Conservation (phyloP, 2,888 invertebrate genomes). For the Phrixothrix hirtus region DNA sequence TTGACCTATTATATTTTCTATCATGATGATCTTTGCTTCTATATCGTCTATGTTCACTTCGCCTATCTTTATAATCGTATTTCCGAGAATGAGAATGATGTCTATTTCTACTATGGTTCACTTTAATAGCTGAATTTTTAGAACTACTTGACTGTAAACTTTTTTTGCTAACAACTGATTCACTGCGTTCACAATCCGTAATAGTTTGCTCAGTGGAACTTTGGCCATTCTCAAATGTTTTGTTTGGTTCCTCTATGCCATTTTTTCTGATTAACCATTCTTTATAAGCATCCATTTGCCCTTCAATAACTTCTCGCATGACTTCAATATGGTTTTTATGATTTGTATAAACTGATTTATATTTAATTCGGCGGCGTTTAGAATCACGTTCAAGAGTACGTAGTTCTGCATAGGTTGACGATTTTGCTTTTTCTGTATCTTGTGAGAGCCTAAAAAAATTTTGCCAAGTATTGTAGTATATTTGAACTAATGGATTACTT, state of each 20-base stretch:
- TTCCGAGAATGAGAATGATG: too few relatives aligned
- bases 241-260: not conserved
- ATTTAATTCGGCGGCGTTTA: constrained; percentile 63
- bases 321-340: constrained; percentile 63
- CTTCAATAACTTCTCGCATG: constrained; percentile 63
- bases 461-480: not conserved
- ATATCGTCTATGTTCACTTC: not conserved
- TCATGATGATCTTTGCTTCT: constrained; percentile 3
- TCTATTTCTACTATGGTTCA: too few relatives aligned
- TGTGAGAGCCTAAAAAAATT: constrained; percentile 30
- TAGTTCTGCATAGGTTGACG: constrained; percentile 56
- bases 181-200: constrained; percentile 12
- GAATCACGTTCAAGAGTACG: constrained; percentile 63
- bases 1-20: not conserved
- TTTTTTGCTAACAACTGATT: constrained; percentile 15
- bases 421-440: constrained; percentile 44
- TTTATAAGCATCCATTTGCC: constrained; percentile 56
- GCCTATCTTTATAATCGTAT: not conserved
- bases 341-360: constrained; percentile 61
- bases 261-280: constrained; percentile 41
- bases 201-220: constrained; percentile 7
- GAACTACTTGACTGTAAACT: constrained; percentile 24
- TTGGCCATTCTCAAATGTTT: not conserved
- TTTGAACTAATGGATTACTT: too few relatives aligned
- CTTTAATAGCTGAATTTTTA: constrained; percentile 3